phyloP scores from a whole-genome alignment of 2,797 vertebrate species.

The Cygnus olor region DNA sequence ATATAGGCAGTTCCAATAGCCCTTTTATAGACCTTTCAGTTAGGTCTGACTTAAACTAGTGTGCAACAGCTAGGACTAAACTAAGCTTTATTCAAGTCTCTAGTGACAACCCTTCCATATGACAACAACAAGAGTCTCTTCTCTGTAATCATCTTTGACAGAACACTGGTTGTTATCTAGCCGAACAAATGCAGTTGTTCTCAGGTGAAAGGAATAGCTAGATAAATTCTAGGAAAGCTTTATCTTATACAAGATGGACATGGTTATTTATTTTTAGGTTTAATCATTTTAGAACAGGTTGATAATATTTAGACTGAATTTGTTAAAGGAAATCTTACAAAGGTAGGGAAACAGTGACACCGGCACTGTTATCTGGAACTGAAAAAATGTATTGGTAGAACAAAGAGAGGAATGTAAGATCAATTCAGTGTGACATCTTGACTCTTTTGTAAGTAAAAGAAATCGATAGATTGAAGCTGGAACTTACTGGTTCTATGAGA shows the following conservation, averaged over 20 bases:
- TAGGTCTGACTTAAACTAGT: conserved; percentile 2
- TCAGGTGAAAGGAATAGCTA: background rate
- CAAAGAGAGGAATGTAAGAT: background rate
- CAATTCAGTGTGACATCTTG: background rate
- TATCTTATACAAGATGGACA: background rate
- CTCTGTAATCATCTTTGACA: conserved; percentile 10
- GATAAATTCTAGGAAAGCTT: background rate
- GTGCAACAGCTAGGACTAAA: background rate
- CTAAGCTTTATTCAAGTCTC: conserved; percentile 21
- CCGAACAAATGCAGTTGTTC: background rate
- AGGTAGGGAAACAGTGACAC: background rate
- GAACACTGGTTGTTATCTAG: background rate
- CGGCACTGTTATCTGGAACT: background rate
- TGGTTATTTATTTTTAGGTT: conserved; percentile 22
- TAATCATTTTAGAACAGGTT: conserved; percentile 24
- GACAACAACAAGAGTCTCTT: background rate
- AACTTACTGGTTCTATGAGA: background rate
- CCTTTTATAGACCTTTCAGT: background rate
- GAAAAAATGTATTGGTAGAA: background rate
- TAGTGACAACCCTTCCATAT: conserved; percentile 11
- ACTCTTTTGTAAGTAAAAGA: background rate
- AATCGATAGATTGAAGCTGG: background rate
- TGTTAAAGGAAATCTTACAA: background rate
- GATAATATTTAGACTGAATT: conserved; percentile 15
- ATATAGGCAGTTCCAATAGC: background rate